Percentiles rank a stretch among this genome's conserved stretches.
These are phyloP conservation scores for Chamaea fasciata DNA, from an alignment of 2,113 vertebrate genomes.

Conservation along the genomic window DNA sequence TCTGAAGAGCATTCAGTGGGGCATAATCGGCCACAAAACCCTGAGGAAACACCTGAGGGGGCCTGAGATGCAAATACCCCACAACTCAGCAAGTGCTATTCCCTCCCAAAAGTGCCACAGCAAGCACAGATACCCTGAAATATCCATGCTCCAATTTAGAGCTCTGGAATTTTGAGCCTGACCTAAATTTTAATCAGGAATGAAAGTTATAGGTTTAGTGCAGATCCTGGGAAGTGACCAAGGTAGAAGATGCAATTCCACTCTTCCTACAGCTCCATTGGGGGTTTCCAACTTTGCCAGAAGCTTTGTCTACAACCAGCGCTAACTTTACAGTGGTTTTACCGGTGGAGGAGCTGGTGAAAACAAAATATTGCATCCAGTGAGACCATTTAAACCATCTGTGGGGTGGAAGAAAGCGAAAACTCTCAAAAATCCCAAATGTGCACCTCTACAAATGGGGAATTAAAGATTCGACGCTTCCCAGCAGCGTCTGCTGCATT, in stretches of 20 bases:
- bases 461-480: neutral
- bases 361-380: neutral
- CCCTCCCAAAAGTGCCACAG: neutral
- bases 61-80: neutral
- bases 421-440: neutral
- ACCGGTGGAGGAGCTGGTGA: neutral
- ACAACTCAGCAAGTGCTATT: neutral
- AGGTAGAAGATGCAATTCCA: neutral
- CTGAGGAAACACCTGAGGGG: neutral
- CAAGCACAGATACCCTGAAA: neutral
- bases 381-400: neutral
- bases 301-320: neutral
- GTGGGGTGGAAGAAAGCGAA: neutral
- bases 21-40: neutral
- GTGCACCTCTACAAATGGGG: neutral
- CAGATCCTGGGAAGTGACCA: neutral
- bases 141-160: neutral
- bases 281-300: neutral
- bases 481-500: rapidly evolving
- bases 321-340: neutral
- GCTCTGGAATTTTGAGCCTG: neutral
- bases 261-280: rapidly evolving
- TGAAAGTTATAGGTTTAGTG: neutral
- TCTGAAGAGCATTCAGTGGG: neutral
- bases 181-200: neutral